Evolutionary conservation across 2,797 vertebrate genomes (phyloP), one percentile per base, ranked within the genome.

Genomic region (Gallinago nigripennis): DNA sequence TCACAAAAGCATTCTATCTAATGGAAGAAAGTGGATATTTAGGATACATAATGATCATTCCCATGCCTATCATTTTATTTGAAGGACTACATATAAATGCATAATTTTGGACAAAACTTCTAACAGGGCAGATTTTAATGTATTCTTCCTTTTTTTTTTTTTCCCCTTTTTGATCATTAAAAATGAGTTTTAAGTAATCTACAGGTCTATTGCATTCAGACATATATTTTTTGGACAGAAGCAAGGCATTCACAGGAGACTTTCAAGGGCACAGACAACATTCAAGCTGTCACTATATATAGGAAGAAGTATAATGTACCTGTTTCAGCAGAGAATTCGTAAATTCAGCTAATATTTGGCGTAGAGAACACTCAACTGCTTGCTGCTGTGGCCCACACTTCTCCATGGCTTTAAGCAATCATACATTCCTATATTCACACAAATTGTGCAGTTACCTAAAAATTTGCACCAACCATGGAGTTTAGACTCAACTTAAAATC

Each of bases 101-200:
- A 73, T 28, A 13, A 63, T 77, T 88, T 46, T n/a, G 28, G 54
- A 79, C 7, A 56, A 37, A 90, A 70, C 3, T 35, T 72, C 41
- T 70, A 81, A 66, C 10, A 54, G 46, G 16, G 30, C 4, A 56
- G 15, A 82, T 58, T 66, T 72, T n/a, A 39, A 56, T 24, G 1
- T 14, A 23, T 27, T 8, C 1, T 5, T 10, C 43, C 16, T 41
- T 46, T 51, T 13, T 1, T 2, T 2, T 11, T 3, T 39, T 33
- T 45, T 41, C 35, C 53, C 24, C 1, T 84, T 69, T 79, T 77
- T 46, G 2, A 33, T 23, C 15, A 14, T 76, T 61, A 53, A 25
- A 35, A 83, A 75, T 9, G 2, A 61, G 11, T 17, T 84, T 86
- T 82, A 21, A 46, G 9, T 28, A 57, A 76, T 58, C 56, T 70